phyloP scores from a whole-genome alignment of 2,113 vertebrate genomes.

The Ranitomeya variabilis region DNA sequence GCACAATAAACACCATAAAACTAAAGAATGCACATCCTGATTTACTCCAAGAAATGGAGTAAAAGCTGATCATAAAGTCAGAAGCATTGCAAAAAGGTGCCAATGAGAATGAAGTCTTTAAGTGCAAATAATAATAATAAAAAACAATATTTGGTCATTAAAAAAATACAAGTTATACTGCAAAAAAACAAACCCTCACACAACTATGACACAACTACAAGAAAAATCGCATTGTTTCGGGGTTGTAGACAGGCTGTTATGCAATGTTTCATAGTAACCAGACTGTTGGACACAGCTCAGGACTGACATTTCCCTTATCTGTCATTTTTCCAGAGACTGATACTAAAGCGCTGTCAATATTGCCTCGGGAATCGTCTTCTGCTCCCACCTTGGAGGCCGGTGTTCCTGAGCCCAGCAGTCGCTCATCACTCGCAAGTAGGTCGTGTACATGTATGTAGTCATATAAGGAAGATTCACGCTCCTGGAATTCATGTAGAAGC shows the following conservation, averaged over 20 bases:
- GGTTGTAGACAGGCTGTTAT: not conserved
- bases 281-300: not conserved
- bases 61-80: too few relatives aligned
- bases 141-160: too few relatives aligned
- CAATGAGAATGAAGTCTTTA: too few relatives aligned
- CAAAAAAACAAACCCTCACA: too few relatives aligned
- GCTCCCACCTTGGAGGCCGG: conserved; percentile 91
- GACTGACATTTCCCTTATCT: not conserved
- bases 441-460: not conserved
- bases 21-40: too few relatives aligned
- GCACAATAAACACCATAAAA: too few relatives aligned
- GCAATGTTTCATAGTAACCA: not conserved
- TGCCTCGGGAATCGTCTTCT: conserved; percentile 92
- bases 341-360: conserved; percentile 84
- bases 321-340: conserved; percentile 77
- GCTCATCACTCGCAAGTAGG: conserved; percentile 94
- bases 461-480: not conserved
- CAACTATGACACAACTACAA: too few relatives aligned
- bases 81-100: too few relatives aligned
- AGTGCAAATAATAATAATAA: too few relatives aligned
- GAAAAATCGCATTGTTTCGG: too few relatives aligned
- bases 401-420: conserved; percentile 89
- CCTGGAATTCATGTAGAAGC: not conserved
- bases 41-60: too few relatives aligned
- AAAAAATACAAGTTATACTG: too few relatives aligned